Evolutionary conservation across 2,113 vertebrate species (phyloP).

Genomic region (Rattus rattus): DNA sequence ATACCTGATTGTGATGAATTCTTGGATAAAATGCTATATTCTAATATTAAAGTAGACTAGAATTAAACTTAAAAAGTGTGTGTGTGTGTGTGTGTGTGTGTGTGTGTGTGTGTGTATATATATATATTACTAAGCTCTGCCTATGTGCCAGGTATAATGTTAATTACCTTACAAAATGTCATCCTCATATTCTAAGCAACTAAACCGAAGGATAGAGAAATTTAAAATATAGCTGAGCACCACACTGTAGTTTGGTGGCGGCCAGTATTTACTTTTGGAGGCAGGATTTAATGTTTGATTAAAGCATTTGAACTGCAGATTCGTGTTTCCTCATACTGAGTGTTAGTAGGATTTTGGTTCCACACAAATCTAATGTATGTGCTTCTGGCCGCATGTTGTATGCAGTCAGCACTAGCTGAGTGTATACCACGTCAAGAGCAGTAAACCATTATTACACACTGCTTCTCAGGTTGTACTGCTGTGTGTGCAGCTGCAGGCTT

Average conservation of each 20-base stretch:
- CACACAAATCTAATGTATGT: background rate
- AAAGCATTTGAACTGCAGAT: slow-evolving; percentile 27
- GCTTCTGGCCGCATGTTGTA: background rate
- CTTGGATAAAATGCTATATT: background rate
- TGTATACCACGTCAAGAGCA: background rate
- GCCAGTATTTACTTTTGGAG: background rate
- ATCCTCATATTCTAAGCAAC: slow-evolving; percentile 35
- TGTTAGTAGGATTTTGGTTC: slow-evolving; percentile 24
- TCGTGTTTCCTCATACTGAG: background rate
- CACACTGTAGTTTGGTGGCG: background rate
- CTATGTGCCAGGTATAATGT: background rate
- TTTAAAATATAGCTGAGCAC: background rate
- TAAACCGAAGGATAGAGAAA: background rate
- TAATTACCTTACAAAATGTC: background rate
- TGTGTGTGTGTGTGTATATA: no score
- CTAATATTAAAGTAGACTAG: slow-evolving; percentile 15
- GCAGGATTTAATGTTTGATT: background rate
- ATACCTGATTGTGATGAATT: slow-evolving; percentile 66
- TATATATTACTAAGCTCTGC: background rate
- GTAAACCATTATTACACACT: background rate
- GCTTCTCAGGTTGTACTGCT: background rate
- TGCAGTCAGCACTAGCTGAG: background rate
- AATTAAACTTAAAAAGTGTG: background rate
- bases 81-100: no score
- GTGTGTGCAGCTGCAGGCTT: background rate